These are phyloP conservation scores for Lutraria rhynchaena DNA, from an alignment of 1,140 invertebrate species.

Conservation along the genomic window DNA sequence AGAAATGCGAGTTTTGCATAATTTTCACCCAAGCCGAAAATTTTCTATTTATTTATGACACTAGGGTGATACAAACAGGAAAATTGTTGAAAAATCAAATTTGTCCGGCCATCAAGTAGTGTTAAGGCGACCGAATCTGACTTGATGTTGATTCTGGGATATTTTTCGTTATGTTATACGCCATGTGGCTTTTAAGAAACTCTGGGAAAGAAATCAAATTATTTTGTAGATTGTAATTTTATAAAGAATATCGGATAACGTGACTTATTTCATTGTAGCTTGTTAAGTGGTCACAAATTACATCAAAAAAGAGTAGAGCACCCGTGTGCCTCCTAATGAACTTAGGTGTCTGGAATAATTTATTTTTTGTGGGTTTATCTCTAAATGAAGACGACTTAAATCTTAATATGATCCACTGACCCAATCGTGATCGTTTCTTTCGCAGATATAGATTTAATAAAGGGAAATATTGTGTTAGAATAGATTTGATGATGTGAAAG, in stretches of 20 bases:
- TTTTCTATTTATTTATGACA: constrained; percentile 78
- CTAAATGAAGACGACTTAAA: constrained; percentile 39
- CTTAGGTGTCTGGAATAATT: constrained; percentile 51
- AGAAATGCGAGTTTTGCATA: constrained; percentile 78
- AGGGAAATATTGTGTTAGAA: constrained; percentile 46
- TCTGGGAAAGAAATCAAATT: constrained; percentile 49
- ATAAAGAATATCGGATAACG: constrained; percentile 74
- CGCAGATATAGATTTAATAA: constrained; percentile 56
- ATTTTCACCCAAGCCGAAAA: constrained; percentile 78
- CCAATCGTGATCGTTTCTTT: constrained; percentile 41
- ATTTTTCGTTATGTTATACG: constrained; percentile 55
- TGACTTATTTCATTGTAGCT: constrained; percentile 60
- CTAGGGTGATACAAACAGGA: constrained; percentile 75
- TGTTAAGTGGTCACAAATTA: constrained; percentile 59
- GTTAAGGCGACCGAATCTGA: constrained; percentile 55
- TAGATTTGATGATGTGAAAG: constrained; percentile 52
- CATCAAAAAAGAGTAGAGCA: constrained; percentile 45
- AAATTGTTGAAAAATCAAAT: constrained; percentile 76
- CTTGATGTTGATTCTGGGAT: constrained; percentile 48
- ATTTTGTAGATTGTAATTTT: constrained; percentile 71
- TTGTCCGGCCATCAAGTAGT: constrained; percentile 62
- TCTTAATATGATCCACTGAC: constrained; percentile 49
- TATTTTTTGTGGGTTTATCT: constrained; percentile 44
- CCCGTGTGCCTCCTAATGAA: constrained; percentile 54
- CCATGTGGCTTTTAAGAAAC: constrained; percentile 55